Conservation (phyloP, 2,888 invertebrate genomes). For the Drosophila kanekoi region DNA sequence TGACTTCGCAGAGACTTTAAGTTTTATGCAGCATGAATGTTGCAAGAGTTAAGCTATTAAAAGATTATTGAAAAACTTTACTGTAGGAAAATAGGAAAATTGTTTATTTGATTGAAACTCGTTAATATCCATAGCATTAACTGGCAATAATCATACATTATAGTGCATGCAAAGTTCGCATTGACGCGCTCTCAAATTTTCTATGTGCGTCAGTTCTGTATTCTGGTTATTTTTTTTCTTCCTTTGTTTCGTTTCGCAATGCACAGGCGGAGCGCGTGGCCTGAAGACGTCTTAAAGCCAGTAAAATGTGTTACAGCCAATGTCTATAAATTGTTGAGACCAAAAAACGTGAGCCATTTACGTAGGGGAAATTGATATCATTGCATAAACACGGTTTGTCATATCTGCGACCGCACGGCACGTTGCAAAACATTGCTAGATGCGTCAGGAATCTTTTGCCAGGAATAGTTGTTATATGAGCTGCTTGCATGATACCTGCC, state of each 20-base stretch:
- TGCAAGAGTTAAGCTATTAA: too few relatives aligned
- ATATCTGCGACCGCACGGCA: conserved; percentile 31
- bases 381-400: conserved; percentile 42
- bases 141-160: too few relatives aligned
- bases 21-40: too few relatives aligned
- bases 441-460: conserved; percentile 11
- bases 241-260: background rate
- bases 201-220: conserved; percentile 9
- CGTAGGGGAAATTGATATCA: conserved; percentile 56
- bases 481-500: conserved; percentile 49
- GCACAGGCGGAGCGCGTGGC: background rate
- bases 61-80: too few relatives aligned
- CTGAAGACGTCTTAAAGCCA: conserved; percentile 29
- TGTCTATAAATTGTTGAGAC: conserved; percentile 37
- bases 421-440: conserved; percentile 3
- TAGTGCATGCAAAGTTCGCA: conserved; percentile 7
- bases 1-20: too few relatives aligned
- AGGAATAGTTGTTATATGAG: conserved; percentile 48
- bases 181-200: background rate
- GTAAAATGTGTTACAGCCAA: conserved; percentile 32
- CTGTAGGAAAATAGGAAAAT: background rate
- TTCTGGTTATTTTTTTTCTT: background rate
- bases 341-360: conserved; percentile 23
- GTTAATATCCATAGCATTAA: too few relatives aligned
- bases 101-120: background rate